These are phyloP conservation scores for Lates japonicus DNA, from an alignment of 2,797 vertebrate species.

Conservation along the genomic window DNA sequence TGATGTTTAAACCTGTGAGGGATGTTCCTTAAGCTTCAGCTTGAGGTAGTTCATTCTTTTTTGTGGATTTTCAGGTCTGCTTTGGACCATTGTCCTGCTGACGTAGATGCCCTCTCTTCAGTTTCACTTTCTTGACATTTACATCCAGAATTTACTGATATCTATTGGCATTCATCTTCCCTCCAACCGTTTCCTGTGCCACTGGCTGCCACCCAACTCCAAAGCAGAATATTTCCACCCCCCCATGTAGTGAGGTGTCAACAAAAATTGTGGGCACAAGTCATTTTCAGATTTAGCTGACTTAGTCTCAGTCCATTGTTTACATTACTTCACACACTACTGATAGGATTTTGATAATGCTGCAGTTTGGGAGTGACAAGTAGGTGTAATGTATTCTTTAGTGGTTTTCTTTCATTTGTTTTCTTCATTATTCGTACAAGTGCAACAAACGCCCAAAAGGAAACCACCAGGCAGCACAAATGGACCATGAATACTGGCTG, in stretches of 20 bases:
- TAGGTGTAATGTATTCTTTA: not conserved
- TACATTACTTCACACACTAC: too few relatives aligned
- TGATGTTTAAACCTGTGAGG: too few relatives aligned
- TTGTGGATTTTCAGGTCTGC: not conserved
- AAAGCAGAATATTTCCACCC: too few relatives aligned
- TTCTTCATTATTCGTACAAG: not conserved
- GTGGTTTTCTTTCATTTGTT: not conserved
- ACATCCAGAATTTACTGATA: too few relatives aligned
- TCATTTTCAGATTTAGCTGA: not conserved
- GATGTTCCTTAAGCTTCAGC: too few relatives aligned
- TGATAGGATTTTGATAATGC: not conserved
- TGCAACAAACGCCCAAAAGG: not conserved
- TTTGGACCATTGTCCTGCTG: not conserved
- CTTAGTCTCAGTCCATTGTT: not conserved
- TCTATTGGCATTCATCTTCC: too few relatives aligned
- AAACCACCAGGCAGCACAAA: conserved; percentile 7
- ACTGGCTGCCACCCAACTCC: too few relatives aligned
- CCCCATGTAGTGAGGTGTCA: too few relatives aligned
- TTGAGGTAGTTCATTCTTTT: too few relatives aligned
- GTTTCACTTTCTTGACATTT: not conserved
- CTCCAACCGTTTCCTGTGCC: too few relatives aligned
- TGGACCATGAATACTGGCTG: not conserved
- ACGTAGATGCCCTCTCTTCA: too few relatives aligned
- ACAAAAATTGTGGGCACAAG: too few relatives aligned
- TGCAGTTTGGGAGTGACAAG: not conserved